Conservation (phyloP, 2,113 vertebrate genomes). For the Gnathonemus longibarbis region DNA sequence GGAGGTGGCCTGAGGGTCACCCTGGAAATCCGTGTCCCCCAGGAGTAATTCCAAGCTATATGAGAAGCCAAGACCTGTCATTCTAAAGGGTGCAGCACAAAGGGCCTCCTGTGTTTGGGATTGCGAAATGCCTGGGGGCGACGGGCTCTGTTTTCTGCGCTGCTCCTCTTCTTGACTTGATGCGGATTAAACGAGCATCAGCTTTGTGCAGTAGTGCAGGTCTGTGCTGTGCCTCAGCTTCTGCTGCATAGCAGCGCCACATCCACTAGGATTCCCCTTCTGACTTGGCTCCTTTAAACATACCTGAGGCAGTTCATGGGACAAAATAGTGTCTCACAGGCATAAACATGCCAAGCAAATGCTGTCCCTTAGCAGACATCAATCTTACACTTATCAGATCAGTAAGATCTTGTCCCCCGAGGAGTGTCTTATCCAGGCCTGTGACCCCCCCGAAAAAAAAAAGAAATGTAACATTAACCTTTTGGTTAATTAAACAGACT, state of each 20-base stretch:
- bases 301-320: not conserved
- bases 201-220: not conserved
- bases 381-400: not conserved
- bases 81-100: not conserved
- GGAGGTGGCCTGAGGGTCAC: not conserved
- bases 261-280: not conserved
- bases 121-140: not conserved
- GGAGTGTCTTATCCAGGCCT: not conserved
- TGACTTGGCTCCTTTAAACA: not conserved
- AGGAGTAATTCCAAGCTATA: conserved; percentile 1
- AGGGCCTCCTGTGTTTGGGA: not conserved
- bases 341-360: not conserved
- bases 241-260: not conserved
- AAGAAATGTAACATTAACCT: no score
- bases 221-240: not conserved
- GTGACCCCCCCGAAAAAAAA: not conserved
- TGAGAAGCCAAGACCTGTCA: not conserved
- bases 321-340: not conserved
- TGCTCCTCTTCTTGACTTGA: not conserved
- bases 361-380: not conserved
- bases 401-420: not conserved
- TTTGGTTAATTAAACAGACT: not conserved
- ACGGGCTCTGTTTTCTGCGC: not conserved
- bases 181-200: not conserved
- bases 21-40: not conserved